Evolutionary conservation across 2,113 vertebrate genomes (phyloP).

Genomic region (Acrocephalus arundinaceus): DNA sequence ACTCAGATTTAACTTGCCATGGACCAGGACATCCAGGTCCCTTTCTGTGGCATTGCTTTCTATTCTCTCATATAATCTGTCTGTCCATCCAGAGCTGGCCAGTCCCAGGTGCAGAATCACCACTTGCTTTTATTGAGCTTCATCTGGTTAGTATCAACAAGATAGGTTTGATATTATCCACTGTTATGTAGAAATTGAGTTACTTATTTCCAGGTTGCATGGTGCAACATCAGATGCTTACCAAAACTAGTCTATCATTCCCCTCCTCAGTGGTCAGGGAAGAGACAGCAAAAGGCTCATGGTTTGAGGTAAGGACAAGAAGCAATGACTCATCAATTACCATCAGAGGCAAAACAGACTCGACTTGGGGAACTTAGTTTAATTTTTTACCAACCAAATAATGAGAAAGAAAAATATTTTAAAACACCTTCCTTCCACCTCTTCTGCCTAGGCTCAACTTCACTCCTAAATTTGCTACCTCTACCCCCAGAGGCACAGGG

Average conservation of each 20-base stretch:
- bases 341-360: background rate
- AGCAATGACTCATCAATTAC: background rate
- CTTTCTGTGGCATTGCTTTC: background rate
- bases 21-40: fast-evolving
- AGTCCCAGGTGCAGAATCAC: background rate
- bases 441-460: background rate
- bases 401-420: background rate
- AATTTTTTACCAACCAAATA: background rate
- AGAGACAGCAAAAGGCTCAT: background rate
- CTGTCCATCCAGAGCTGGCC: fast-evolving
- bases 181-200: background rate
- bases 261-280: background rate
- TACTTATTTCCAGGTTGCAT: background rate
- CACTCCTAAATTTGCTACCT: fast-evolving
- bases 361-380: background rate
- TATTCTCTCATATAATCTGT: background rate
- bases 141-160: background rate
- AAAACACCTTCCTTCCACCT: background rate
- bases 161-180: background rate
- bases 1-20: fast-evolving
- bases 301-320: background rate
- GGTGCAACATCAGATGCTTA: too few relatives aligned
- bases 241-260: background rate
- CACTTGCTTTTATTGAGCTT: background rate
- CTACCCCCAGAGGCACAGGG: background rate